Conservation (phyloP, 2,113 vertebrate species). For the Meleagris gallopavo region DNA sequence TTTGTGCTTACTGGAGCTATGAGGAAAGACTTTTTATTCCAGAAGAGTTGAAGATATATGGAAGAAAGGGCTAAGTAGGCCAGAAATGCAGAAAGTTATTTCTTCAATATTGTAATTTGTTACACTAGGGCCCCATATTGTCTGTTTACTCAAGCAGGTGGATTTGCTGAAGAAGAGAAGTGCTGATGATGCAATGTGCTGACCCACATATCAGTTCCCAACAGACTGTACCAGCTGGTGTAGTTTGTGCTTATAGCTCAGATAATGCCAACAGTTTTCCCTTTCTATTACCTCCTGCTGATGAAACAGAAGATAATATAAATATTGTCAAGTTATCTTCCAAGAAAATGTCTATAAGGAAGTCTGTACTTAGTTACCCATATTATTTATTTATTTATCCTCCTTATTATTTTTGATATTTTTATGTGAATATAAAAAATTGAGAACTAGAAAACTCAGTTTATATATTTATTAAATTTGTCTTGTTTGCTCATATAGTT, state of each 20-base stretch:
- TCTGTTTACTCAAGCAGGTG: slow-evolving; percentile 82
- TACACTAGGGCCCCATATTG: slow-evolving; percentile 49
- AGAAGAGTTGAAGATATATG: background rate
- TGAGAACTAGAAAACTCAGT: background rate
- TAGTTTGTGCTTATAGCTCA: slow-evolving; percentile 54
- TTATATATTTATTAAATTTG: background rate
- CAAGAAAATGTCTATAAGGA: background rate
- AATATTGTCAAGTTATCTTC: slow-evolving; percentile 31
- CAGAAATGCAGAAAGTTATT: slow-evolving; percentile 48
- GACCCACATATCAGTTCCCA: slow-evolving; percentile 88
- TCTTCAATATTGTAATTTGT: slow-evolving; percentile 80
- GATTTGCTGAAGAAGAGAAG: slow-evolving; percentile 72
- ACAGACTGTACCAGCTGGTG: slow-evolving; percentile 81
- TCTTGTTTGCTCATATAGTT: background rate
- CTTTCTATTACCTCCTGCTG: slow-evolving; percentile 46
- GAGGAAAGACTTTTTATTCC: background rate
- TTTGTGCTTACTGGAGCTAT: background rate
- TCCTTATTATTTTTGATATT: background rate
- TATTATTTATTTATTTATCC: background rate
- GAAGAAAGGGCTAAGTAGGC: slow-evolving; percentile 50
- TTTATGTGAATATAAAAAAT: background rate
- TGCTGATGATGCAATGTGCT: slow-evolving; percentile 87
- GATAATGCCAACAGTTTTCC: slow-evolving; percentile 45
- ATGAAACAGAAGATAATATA: slow-evolving; percentile 48
- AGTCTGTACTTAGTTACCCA: background rate